Evolutionary conservation across 2,797 vertebrate species (phyloP).

Genomic region (Melanotaenia pygmaea): DNA sequence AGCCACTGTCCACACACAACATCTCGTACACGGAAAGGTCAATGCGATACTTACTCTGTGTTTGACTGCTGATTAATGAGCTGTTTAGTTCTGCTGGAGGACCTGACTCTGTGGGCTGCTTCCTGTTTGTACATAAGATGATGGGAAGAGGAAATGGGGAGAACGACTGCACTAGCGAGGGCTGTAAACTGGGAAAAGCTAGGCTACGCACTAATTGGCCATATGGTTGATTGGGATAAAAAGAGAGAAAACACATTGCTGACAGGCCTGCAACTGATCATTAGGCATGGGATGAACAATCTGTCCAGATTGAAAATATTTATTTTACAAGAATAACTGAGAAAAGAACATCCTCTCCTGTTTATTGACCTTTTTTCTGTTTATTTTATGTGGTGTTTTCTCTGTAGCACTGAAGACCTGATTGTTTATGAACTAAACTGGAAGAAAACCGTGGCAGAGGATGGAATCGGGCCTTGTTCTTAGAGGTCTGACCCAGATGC

Average conservation of each 20-base stretch:
- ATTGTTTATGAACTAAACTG: slow-evolving; percentile 49
- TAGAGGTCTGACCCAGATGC: slow-evolving; percentile 75
- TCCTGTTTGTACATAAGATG: slow-evolving; percentile 60
- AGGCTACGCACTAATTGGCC: slow-evolving; percentile 76
- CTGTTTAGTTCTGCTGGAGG: slow-evolving; percentile 35
- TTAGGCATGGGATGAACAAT: slow-evolving; percentile 5
- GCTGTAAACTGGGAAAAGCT: slow-evolving; percentile 78
- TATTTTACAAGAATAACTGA: neutral
- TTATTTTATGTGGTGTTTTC: neutral
- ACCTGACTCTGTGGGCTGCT: slow-evolving; percentile 44
- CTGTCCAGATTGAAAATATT: neutral
- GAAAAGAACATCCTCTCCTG: neutral
- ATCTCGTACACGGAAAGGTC: neutral
- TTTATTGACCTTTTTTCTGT: neutral
- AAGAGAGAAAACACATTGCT: slow-evolving; percentile 43
- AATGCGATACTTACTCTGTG: slow-evolving; percentile 66
- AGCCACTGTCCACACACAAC: slow-evolving; percentile 3
- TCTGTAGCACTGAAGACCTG: slow-evolving; percentile 27
- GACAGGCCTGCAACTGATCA: slow-evolving; percentile 29
- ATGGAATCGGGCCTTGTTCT: slow-evolving; percentile 42
- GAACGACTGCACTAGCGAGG: slow-evolving; percentile 76
- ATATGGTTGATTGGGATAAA: slow-evolving; percentile 35
- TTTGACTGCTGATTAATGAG: slow-evolving; percentile 17
- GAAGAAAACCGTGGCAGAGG: slow-evolving; percentile 34
- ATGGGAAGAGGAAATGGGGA: slow-evolving; percentile 67